These are phyloP conservation scores for Macrotrachela quadricornifera DNA, from an alignment of 1,140 invertebrate species.

Conservation along the genomic window DNA sequence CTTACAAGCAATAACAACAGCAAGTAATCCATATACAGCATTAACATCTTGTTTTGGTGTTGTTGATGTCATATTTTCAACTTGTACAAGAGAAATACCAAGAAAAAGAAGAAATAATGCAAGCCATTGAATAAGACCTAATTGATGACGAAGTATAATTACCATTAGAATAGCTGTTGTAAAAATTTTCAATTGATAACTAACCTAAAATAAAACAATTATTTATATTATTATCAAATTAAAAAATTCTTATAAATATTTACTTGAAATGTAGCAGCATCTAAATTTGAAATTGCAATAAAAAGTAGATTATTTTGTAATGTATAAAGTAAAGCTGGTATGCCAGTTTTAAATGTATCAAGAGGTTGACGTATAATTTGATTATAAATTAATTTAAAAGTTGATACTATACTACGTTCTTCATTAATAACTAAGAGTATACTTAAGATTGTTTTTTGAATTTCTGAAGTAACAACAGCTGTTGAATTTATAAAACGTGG, in stretches of 20 bases:
- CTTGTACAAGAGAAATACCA: slow-evolving; percentile 49
- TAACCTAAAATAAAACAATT: slow-evolving; percentile 42
- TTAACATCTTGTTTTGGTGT: too few relatives aligned
- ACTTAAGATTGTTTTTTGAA: slow-evolving; percentile 60
- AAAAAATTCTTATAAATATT: background rate
- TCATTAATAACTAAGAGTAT: slow-evolving; percentile 40
- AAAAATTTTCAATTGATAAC: slow-evolving; percentile 91
- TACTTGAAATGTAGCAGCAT: slow-evolving; percentile 93
- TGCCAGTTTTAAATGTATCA: slow-evolving; percentile 5
- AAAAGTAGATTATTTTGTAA: slow-evolving; percentile 94
- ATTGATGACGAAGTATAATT: slow-evolving; percentile 52
- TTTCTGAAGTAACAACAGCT: slow-evolving; percentile 83
- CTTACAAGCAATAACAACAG: too few relatives aligned
- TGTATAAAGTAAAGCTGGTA: slow-evolving; percentile 73
- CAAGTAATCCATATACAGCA: too few relatives aligned
- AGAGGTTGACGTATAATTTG: slow-evolving; percentile 1
- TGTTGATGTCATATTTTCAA: too few relatives aligned
- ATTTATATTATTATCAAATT: background rate
- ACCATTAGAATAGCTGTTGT: slow-evolving; percentile 94
- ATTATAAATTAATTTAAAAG: background rate
- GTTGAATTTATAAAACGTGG: slow-evolving; percentile 78
- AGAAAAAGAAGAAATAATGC: slow-evolving; percentile 59
- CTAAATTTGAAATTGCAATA: slow-evolving; percentile 82
- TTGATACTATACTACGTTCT: background rate
- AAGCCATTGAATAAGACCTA: slow-evolving; percentile 62